phyloP scores from a whole-genome alignment of 1,140 invertebrate genomes.

The Agrilus planipennis region DNA sequence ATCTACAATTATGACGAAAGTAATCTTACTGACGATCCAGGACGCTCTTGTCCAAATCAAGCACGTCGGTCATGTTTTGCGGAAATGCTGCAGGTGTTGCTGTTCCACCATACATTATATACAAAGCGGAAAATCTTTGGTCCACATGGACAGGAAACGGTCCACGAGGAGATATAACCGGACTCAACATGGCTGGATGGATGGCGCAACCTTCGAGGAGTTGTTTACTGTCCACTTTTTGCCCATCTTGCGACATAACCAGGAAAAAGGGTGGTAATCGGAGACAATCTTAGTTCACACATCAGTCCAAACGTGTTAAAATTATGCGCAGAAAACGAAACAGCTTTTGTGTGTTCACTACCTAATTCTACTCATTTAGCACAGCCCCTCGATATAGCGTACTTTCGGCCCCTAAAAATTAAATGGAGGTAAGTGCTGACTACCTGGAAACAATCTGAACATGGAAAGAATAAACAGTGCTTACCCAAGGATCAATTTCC shows the following conservation, averaged over 20 bases:
- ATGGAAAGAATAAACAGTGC: too few species aligned
- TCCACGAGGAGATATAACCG: slow-evolving; percentile 14
- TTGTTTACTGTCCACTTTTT: neutral
- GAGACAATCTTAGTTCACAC: slow-evolving; percentile 25
- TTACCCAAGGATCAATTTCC: too few species aligned
- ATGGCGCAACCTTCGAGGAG: neutral
- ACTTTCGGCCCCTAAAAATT: neutral
- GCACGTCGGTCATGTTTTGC: slow-evolving; percentile 7
- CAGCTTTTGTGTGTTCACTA: slow-evolving; percentile 12
- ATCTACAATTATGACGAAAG: slow-evolving; percentile 5
- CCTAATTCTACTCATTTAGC: neutral
- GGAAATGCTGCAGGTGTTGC: slow-evolving; percentile 3
- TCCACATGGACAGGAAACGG: slow-evolving; percentile 26
- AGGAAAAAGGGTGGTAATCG: slow-evolving; percentile 19
- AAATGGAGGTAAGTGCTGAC: neutral
- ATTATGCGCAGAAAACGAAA: slow-evolving; percentile 26
- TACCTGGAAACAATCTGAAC: slow-evolving; percentile 1
- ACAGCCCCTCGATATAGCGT: neutral
- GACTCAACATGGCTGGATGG: neutral
- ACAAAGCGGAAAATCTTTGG: slow-evolving; percentile 30
- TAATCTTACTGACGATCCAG: slow-evolving; percentile 3
- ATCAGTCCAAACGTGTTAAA: slow-evolving; percentile 20
- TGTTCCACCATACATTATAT: slow-evolving; percentile 28
- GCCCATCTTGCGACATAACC: neutral
- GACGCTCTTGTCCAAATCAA: slow-evolving; percentile 14